phyloP scores from a whole-genome alignment of 2,113 vertebrate species.

The Calonectris borealis region DNA sequence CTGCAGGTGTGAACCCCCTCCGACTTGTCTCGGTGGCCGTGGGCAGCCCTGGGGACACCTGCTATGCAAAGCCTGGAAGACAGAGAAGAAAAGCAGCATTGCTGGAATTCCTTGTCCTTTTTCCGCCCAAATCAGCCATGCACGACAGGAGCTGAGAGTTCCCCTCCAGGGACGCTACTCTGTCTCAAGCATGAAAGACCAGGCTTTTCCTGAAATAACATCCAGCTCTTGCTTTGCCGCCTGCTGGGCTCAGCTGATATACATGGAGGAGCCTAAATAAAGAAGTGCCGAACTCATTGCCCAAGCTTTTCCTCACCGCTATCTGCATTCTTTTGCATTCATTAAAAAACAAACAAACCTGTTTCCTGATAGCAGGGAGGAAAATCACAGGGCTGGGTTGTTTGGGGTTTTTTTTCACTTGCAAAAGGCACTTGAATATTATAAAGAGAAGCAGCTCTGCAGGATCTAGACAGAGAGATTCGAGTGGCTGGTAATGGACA shows the following conservation, averaged over 20 bases:
- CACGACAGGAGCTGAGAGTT: neutral
- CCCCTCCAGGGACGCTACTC: neutral
- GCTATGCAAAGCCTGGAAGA: neutral
- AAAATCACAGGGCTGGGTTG: conserved; percentile 22
- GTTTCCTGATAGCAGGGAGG: conserved; percentile 47
- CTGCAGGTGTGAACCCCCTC: neutral
- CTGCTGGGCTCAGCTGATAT: conserved; percentile 46
- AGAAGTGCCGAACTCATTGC: conserved; percentile 26
- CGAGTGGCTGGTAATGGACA: neutral
- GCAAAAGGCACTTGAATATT: conserved; percentile 6
- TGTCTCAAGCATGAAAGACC: conserved; percentile 35
- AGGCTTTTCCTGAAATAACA: conserved; percentile 56
- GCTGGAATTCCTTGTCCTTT: conserved; percentile 39
- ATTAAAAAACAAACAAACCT: conserved; percentile 65
- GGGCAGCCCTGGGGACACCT: neutral
- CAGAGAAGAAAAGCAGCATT: conserved; percentile 24
- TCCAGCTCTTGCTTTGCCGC: conserved; percentile 13
- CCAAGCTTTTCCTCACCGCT: conserved; percentile 28
- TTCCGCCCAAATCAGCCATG: neutral
- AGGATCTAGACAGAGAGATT: neutral
- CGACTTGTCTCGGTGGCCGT: neutral
- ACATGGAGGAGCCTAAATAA: conserved; percentile 41
- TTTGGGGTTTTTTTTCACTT: neutral
- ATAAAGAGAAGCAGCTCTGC: neutral
- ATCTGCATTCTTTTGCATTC: conserved; percentile 55